These are phyloP conservation scores for Habrosyne pyritoides DNA, from an alignment of 2,888 invertebrate genomes.

Conservation along the genomic window DNA sequence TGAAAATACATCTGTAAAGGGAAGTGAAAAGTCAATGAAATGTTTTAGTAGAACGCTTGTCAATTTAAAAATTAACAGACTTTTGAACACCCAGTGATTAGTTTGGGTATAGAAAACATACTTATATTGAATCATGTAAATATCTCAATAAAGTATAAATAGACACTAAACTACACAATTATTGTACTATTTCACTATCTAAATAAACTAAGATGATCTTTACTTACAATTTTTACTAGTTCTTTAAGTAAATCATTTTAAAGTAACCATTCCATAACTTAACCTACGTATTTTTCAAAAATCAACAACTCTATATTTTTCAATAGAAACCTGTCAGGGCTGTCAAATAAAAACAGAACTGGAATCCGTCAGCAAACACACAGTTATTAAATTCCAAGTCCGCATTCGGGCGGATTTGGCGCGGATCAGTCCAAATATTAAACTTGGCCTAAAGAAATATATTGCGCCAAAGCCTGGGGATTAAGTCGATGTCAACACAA, in stretches of 20 bases:
- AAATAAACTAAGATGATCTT: too few relatives aligned
- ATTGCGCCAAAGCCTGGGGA: slow-evolving; percentile 62
- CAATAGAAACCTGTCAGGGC: slow-evolving; percentile 2
- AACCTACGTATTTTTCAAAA: not conserved
- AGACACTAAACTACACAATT: too few relatives aligned
- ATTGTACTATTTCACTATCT: too few relatives aligned
- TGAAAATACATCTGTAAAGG: too few relatives aligned
- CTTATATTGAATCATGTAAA: too few relatives aligned
- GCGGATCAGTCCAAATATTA: slow-evolving; percentile 70
- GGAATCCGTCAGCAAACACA: slow-evolving; percentile 51
- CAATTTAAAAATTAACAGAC: too few relatives aligned
- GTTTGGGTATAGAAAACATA: too few relatives aligned
- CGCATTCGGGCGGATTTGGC: slow-evolving; percentile 44
- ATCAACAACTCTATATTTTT: not conserved
- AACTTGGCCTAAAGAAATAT: slow-evolving; percentile 70
- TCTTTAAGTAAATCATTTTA: not conserved
- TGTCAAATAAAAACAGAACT: slow-evolving; percentile 40
- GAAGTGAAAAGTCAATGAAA: too few relatives aligned
- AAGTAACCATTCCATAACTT: not conserved
- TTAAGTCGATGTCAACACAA: slow-evolving; percentile 63
- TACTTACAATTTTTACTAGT: not conserved
- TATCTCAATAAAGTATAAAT: too few relatives aligned
- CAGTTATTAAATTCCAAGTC: slow-evolving; percentile 61
- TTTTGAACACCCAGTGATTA: too few relatives aligned
- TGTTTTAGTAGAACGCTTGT: too few relatives aligned